Evolutionary conservation across 2,888 invertebrate genomes (phyloP), one percentile per base, ranked within the genome.

Genomic region (Hyalella azteca): DNA sequence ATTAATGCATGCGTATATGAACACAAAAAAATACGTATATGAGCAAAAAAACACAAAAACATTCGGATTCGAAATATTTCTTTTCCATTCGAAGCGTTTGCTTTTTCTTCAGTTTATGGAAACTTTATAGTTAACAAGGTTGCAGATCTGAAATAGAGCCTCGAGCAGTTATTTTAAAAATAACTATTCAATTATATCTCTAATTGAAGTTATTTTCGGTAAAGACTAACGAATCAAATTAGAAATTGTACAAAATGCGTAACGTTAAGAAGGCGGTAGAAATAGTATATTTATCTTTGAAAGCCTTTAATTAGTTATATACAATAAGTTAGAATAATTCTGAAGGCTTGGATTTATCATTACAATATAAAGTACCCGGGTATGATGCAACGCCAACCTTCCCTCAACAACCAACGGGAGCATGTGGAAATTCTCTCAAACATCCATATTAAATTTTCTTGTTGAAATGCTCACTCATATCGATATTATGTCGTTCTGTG

Each of bases 181-280:
- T n/a, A n/a, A n/a, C n/a, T n/a, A n/a, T n/a, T n/a, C n/a, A n/a
- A n/a, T n/a, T n/a, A n/a, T n/a, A n/a, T n/a, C n/a, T n/a, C n/a
- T n/a, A n/a, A n/a, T n/a, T n/a, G n/a, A n/a, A n/a, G n/a, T n/a
- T n/a, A n/a, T n/a, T n/a, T n/a, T n/a, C n/a, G n/a, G n/a, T n/a
- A n/a, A n/a, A n/a, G n/a, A n/a, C n/a, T n/a, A n/a, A n/a, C n/a
- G n/a, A n/a, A n/a, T n/a, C n/a, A n/a, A n/a, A n/a, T n/a, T n/a
- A n/a, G n/a, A n/a, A n/a, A 54, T 22, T 29, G 54, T 54, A 54
- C 7, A 54, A 54, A 9, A 54, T 26, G 11, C 22, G 9, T 54
- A 54, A 29, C 29, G n/a, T n/a, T 54, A 54, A 54, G 54, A 54
- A 54, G 54, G 54, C 54, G 54, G 54, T 54, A 54, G 7, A 54